Evolutionary conservation across 2,797 vertebrate genomes (phyloP).

Genomic region (Danio tinwini): DNA sequence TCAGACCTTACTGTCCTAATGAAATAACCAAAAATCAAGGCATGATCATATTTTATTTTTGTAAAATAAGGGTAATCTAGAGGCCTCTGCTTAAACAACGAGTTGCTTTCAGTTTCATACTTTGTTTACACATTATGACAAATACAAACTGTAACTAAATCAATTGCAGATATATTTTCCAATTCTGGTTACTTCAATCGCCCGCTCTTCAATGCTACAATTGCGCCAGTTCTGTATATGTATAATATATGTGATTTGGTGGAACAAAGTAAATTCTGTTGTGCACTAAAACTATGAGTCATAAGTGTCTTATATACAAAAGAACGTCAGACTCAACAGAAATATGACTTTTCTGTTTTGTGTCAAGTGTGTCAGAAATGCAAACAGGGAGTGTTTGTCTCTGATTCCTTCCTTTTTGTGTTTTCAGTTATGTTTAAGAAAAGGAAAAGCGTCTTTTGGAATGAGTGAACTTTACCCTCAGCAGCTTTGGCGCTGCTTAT

Average conservation of each 20-base stretch:
- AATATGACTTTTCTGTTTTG: slow-evolving; percentile 3
- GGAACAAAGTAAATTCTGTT: neutral
- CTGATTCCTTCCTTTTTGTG: slow-evolving; percentile 11
- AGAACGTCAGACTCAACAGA: slow-evolving; percentile 6
- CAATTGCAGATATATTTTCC: too few species aligned
- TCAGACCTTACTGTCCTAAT: too few species aligned
- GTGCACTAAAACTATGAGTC: neutral
- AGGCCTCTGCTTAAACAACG: too few species aligned
- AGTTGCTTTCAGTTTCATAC: too few species aligned
- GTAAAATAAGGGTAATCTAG: too few species aligned
- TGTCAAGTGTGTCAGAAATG: slow-evolving; percentile 20
- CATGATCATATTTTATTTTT: too few species aligned
- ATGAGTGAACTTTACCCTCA: slow-evolving; percentile 10
- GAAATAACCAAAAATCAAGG: too few species aligned
- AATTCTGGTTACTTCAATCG: too few species aligned
- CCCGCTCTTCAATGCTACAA: too few species aligned
- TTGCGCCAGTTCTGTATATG: neutral
- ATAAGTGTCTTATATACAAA: neutral
- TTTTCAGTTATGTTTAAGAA: slow-evolving; percentile 40
- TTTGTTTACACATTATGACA: too few species aligned
- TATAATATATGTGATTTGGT: neutral
- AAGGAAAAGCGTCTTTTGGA: slow-evolving; percentile 29
- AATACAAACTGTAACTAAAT: too few species aligned
- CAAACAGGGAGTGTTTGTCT: slow-evolving; percentile 16
- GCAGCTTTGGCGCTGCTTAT: slow-evolving; percentile 13